These are phyloP conservation scores for Saccopteryx bilineata DNA, from an alignment of 2,113 vertebrate species.

Conservation along the genomic window DNA sequence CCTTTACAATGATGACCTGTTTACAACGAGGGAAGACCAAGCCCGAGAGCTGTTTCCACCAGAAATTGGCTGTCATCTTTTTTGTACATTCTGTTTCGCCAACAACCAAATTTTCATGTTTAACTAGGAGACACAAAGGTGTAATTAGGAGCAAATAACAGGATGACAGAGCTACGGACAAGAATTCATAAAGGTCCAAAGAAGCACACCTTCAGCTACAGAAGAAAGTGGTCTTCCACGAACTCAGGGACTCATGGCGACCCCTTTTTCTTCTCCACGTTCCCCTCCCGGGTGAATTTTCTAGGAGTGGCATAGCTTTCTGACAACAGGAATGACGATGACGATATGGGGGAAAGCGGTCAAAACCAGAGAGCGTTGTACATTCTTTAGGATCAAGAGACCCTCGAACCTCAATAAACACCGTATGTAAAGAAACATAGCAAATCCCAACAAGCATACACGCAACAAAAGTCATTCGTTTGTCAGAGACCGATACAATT, in stretches of 20 bases:
- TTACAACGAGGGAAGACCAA: conserved; percentile 74
- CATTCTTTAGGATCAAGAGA: conserved; percentile 71
- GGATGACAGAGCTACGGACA: conserved; percentile 76
- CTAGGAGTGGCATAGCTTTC: conserved; percentile 9
- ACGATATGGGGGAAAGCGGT: not conserved
- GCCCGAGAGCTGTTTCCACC: conserved; percentile 76
- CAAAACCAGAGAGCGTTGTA: conserved; percentile 67
- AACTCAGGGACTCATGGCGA: conserved; percentile 59
- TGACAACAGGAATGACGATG: not conserved
- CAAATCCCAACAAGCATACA: conserved; percentile 82
- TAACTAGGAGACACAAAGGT: conserved; percentile 83
- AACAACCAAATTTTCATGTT: conserved; percentile 82
- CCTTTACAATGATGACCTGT: conserved; percentile 59
- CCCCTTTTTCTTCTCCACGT: conserved; percentile 48
- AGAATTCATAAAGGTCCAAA: conserved; percentile 79
- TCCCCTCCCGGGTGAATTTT: conserved; percentile 60
- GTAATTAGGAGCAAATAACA: conserved; percentile 83
- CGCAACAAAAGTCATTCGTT: conserved; percentile 84
- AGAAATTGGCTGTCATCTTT: conserved; percentile 77
- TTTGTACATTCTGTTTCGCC: conserved; percentile 80
- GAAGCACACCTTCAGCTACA: conserved; percentile 77
- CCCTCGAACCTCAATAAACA: conserved; percentile 70
- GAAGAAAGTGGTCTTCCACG: conserved; percentile 55
- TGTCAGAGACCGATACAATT: conserved; percentile 86
- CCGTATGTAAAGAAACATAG: conserved; percentile 75